Percentiles rank a stretch among this genome's conserved stretches.
phyloP scores from a whole-genome alignment of 2,888 invertebrate genomes.

The Drosophila greeni region DNA sequence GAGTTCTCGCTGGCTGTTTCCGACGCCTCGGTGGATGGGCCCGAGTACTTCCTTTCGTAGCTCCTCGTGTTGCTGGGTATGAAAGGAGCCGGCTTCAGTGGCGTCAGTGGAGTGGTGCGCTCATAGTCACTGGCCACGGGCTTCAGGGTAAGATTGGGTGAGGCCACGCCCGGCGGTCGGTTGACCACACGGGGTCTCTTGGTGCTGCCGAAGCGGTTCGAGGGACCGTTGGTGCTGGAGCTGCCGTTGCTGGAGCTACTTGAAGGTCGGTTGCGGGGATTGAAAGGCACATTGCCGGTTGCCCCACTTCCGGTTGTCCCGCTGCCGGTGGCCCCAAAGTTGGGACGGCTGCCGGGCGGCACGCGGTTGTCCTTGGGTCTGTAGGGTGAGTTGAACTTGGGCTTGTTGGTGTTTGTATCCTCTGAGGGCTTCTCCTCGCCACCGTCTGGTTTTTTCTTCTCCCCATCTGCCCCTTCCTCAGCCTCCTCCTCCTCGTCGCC shows the following conservation, averaged over 20 bases:
- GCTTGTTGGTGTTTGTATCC: conserved; percentile 24
- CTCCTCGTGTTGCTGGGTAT: conserved; percentile 75
- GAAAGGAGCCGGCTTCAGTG: conserved; percentile 75
- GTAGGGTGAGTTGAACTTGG: conserved; percentile 46
- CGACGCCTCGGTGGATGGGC: conserved; percentile 66
- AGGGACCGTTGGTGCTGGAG: conserved; percentile 22
- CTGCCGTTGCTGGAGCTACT: conserved; percentile 16
- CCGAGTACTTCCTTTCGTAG: conserved; percentile 77
- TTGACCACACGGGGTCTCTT: conserved; percentile 73
- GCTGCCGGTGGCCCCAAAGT: conserved; percentile 38
- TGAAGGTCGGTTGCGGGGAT: conserved; percentile 49
- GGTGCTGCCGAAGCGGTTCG: conserved; percentile 51
- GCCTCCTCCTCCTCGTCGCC: conserved; percentile 47
- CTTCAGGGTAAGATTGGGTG: conserved; percentile 70
- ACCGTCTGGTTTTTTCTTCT: conserved; percentile 1
- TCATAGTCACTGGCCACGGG: conserved; percentile 75
- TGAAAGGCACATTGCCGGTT: conserved; percentile 56
- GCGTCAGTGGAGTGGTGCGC: conserved; percentile 66
- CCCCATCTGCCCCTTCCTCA: conserved; percentile 40
- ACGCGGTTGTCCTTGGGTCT: conserved; percentile 57
- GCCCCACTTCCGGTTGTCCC: conserved; percentile 15
- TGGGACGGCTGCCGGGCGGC: conserved; percentile 54
- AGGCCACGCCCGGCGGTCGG: conserved; percentile 69
- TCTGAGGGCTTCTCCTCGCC: conserved; percentile 23
- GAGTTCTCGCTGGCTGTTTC: conserved; percentile 70